These are phyloP conservation scores for Vultur gryphus DNA, from an alignment of 2,797 vertebrate genomes.

Conservation along the genomic window DNA sequence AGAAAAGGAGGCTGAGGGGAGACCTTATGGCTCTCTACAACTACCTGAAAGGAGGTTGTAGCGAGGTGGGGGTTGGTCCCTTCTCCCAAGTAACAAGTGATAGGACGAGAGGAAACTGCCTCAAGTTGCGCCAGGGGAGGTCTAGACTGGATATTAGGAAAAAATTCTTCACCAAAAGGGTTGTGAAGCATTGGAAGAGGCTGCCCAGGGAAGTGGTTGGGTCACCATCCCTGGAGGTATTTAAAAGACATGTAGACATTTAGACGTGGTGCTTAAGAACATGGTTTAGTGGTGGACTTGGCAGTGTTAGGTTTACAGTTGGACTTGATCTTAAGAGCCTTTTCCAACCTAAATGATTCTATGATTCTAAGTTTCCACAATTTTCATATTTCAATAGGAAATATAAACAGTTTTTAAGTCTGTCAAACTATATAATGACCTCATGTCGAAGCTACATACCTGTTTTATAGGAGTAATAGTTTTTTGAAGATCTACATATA, in stretches of 20 bases:
- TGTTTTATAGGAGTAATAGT: background rate
- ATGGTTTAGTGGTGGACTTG: background rate
- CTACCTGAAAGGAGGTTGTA: too few species aligned
- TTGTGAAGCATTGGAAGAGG: background rate
- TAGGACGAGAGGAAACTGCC: too few species aligned
- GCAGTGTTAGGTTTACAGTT: background rate
- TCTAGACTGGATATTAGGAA: background rate
- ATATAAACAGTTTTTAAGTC: background rate
- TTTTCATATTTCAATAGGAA: background rate
- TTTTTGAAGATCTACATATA: background rate
- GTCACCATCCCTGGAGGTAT: background rate
- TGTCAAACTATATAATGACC: background rate
- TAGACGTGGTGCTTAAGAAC: background rate
- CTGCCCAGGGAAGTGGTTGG: background rate
- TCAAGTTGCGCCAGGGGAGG: too few species aligned
- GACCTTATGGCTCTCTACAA: too few species aligned
- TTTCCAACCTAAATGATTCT: background rate
- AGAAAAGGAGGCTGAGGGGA: background rate
- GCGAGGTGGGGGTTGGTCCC: too few species aligned
- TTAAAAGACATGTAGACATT: too few species aligned
- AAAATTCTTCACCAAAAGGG: background rate
- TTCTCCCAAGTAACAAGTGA: too few species aligned
- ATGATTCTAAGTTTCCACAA: background rate
- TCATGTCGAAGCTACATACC: accelerated
- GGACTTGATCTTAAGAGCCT: background rate